These are phyloP conservation scores for Boloria euphrosyne DNA, from an alignment of 2,888 invertebrate genomes.

Conservation along the genomic window DNA sequence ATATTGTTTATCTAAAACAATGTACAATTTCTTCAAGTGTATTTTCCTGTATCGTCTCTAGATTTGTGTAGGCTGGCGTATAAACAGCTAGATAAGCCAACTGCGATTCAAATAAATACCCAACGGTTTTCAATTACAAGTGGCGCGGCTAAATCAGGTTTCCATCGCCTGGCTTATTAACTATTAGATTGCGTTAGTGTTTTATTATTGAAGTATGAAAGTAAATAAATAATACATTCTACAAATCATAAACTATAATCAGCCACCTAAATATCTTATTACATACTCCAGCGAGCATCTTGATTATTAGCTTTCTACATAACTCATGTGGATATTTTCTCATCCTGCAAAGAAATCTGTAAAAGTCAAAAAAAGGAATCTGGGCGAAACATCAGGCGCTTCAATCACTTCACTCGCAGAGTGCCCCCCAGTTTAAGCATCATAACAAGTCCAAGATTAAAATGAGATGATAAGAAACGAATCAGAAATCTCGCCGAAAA, in stretches of 20 bases:
- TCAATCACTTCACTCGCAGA: conserved; percentile 59
- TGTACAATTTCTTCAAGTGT: conserved; percentile 15
- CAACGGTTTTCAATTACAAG: conserved; percentile 53
- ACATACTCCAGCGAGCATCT: conserved; percentile 5
- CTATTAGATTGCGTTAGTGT: conserved; percentile 45
- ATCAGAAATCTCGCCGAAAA: conserved; percentile 80
- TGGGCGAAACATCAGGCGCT: conserved; percentile 54
- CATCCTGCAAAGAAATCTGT: conserved; percentile 1
- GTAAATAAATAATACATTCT: conserved; percentile 43
- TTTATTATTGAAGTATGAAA: conserved; percentile 43
- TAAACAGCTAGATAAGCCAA: conserved; percentile 48
- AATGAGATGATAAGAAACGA: conserved; percentile 74
- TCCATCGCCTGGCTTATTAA: conserved; percentile 51
- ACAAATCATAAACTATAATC: conserved; percentile 43
- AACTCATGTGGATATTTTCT: conserved; percentile 45
- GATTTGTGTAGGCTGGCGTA: conserved; percentile 41
- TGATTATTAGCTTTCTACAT: conserved; percentile 34
- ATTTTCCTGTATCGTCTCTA: conserved; percentile 32
- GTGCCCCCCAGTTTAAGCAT: conserved; percentile 38
- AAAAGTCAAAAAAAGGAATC: conserved; percentile 51
- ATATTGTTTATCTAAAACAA: no score
- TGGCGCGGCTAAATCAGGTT: conserved; percentile 51
- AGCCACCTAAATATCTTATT: conserved; percentile 40
- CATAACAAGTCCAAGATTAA: conserved; percentile 77
- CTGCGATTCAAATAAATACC: conserved; percentile 50